Percentiles rank a stretch among this genome's conserved stretches.
These are phyloP conservation scores for Mizuhopecten yessoensis DNA, from an alignment of 1,140 invertebrate genomes.

Conservation along the genomic window DNA sequence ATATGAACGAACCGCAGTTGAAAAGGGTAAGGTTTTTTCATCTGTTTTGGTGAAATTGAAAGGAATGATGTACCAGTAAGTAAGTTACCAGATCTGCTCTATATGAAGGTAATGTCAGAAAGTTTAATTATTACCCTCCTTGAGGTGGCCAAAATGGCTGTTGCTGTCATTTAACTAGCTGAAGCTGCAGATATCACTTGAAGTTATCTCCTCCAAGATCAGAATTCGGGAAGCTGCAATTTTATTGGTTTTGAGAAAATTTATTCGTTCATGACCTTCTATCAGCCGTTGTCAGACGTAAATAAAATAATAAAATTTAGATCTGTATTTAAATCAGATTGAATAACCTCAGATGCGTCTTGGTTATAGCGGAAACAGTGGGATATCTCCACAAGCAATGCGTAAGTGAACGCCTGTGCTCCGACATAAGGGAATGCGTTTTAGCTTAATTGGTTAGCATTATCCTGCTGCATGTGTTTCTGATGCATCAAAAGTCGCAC, in stretches of 20 bases:
- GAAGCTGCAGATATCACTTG: not conserved
- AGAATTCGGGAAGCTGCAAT: slow-evolving; percentile 37
- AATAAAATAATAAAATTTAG: slow-evolving; percentile 37
- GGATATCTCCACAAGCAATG: not conserved
- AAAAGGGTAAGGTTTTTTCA: too few relatives aligned
- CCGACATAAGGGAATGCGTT: not conserved
- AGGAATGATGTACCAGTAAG: not conserved
- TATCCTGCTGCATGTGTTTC: too few relatives aligned
- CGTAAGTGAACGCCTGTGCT: not conserved
- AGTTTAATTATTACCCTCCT: not conserved
- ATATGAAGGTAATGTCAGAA: slow-evolving; percentile 19
- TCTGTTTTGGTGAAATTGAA: not conserved
- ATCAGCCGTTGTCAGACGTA: not conserved
- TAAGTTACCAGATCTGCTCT: not conserved
- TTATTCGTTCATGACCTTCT: slow-evolving; percentile 3
- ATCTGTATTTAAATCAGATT: slow-evolving; percentile 36
- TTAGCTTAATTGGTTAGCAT: not conserved
- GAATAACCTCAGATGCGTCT: not conserved
- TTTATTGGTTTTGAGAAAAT: slow-evolving; percentile 21
- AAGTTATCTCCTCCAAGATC: not conserved
- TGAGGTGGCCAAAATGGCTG: slow-evolving; percentile 31
- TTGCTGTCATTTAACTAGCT: not conserved
- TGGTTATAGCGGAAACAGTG: slow-evolving; percentile 28
- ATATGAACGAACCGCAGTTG: too few relatives aligned
- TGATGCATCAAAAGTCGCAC: too few relatives aligned